These are phyloP conservation scores for Prunella strophiata DNA, from an alignment of 2,797 vertebrate genomes.

Conservation along the genomic window DNA sequence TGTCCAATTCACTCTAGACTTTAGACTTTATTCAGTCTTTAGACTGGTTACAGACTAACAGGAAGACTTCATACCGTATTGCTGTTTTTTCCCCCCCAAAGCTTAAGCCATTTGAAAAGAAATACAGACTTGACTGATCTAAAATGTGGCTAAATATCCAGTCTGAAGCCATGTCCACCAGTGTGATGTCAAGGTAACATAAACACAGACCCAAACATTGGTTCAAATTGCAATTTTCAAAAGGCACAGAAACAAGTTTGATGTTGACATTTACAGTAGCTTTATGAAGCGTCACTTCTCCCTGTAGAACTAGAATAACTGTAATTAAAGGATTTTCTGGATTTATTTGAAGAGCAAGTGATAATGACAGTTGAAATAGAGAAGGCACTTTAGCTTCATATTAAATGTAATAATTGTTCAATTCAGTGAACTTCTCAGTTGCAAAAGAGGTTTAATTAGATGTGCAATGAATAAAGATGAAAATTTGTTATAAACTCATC, in stretches of 20 bases:
- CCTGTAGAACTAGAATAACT: neutral
- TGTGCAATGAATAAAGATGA: neutral
- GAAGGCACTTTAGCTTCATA: neutral
- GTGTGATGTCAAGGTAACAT: neutral
- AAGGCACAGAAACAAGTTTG: neutral
- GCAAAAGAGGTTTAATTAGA: neutral
- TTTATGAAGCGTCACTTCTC: neutral
- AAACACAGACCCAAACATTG: neutral
- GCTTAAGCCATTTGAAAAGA: neutral
- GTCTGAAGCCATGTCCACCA: neutral
- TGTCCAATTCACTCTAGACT: neutral
- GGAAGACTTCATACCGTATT: neutral
- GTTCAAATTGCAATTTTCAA: neutral
- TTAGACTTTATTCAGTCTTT: neutral
- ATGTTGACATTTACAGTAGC: neutral
- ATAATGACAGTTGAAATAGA: neutral
- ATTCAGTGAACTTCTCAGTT: neutral
- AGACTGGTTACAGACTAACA: neutral
- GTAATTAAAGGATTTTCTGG: neutral
- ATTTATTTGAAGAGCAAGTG: neutral
- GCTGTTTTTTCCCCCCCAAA: neutral
- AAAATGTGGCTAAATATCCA: neutral
- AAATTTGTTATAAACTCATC: neutral
- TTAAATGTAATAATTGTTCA: neutral
- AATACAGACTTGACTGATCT: neutral